Evolutionary conservation across 2,888 invertebrate genomes (phyloP), one percentile per base, ranked within the genome.

Genomic region (Therioaphis trifolii): DNA sequence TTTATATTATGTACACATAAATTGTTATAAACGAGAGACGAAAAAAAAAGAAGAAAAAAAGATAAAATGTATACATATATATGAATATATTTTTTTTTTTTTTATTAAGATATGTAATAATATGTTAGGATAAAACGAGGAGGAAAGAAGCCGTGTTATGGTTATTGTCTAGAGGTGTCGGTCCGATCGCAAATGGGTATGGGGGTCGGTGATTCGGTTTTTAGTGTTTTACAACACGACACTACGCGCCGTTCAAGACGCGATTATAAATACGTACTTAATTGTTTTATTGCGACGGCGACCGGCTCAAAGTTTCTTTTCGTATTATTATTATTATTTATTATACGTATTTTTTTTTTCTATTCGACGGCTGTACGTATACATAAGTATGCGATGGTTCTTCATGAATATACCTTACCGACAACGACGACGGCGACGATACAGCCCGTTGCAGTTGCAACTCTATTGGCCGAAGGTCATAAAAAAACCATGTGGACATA

Each of bases 211-310:
- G 55, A n/a, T 69, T 79, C 52, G 69, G 68, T 79, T 79, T 79
- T 79, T 79, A 79, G 69, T 58, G 79, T 69, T 79, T 79, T 79
- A 79, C 69, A 21, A 71, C 71, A 40, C 24, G 14, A 14, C 46
- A 15, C 21, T 12, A 27, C 55, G 35, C 15, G 35, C n/a, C 11
- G 12, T n/a, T 11, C 5, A n/a, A 14, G 43, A 3, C 18, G 40
- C 18, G 4, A 35, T 27, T 14, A 2, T 15, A 66, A 49, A 77
- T 68, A 68, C 14, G 14, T 27, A 11, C 12, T 11, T 68, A 49
- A 71, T 71, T 43, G 79, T 79, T 69, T 79, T 79, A 79, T 79
- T 79, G 79, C 79, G 24, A 43, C 21, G 15, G 21, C 21, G 46
- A 72, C 35, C 55, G 15, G 7, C 27, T 68, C 40, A 11, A 52